Conservation (phyloP, 64 coral and sea anemone genomes). For the Montipora capricornis region DNA sequence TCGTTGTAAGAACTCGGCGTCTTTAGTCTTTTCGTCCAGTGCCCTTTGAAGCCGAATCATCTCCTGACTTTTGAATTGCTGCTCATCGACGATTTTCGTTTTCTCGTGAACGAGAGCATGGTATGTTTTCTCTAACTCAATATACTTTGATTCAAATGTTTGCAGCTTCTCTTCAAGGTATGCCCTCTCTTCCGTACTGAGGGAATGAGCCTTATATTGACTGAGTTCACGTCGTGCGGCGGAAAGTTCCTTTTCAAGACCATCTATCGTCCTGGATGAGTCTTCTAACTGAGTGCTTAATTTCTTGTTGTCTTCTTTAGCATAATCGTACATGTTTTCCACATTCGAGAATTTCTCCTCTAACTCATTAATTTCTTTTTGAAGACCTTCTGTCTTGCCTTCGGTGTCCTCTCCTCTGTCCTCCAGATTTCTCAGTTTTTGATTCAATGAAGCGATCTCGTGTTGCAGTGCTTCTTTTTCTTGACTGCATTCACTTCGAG, state of each 20-base stretch:
- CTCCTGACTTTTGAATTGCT: slow-evolving; percentile 18
- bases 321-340: slow-evolving; percentile 55
- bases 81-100: slow-evolving; percentile 5
- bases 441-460: slow-evolving; percentile 43
- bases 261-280: slow-evolving; percentile 35
- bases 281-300: slow-evolving; percentile 31
- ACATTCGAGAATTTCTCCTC: slow-evolving; percentile 50
- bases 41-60: background rate
- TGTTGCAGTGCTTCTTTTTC: slow-evolving; percentile 76
- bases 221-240: slow-evolving; percentile 27
- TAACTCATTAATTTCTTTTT: slow-evolving; percentile 61
- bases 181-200: background rate
- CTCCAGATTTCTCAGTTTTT: slow-evolving; percentile 40
- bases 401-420: slow-evolving; percentile 20
- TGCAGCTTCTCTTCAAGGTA: slow-evolving; percentile 8
- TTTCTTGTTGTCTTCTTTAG: slow-evolving; percentile 67
- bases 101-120: slow-evolving; percentile 25
- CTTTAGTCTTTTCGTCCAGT: slow-evolving; percentile 52
- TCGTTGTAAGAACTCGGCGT: slow-evolving; percentile 31
- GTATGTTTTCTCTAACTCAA: slow-evolving; percentile 10
- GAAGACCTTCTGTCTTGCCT: slow-evolving; percentile 45
- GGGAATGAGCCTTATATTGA: slow-evolving; percentile 27
- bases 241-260: slow-evolving; percentile 48
- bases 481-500: background rate
- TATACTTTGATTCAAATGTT: slow-evolving; percentile 8